Conservation (phyloP, 2,888 invertebrate genomes). For the Arge pagana region DNA sequence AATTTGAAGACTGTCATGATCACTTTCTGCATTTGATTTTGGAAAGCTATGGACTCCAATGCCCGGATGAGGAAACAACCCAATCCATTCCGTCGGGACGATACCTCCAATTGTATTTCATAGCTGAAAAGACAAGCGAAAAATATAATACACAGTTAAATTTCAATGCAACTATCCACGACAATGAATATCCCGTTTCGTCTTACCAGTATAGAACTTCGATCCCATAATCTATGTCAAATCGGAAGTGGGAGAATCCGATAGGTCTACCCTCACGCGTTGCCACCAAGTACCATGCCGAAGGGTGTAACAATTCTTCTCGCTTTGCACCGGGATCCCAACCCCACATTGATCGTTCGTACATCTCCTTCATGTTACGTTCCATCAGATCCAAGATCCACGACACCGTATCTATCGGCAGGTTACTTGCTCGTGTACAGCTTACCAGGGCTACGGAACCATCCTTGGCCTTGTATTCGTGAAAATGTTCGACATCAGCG, state of each 20-base stretch:
- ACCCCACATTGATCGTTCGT: slow-evolving; percentile 64
- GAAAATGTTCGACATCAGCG: slow-evolving; percentile 65
- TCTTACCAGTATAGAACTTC: slow-evolving; percentile 74
- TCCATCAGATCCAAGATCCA: slow-evolving; percentile 79
- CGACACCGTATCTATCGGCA: slow-evolving; percentile 64
- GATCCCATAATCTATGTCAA: slow-evolving; percentile 71
- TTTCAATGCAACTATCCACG: background rate
- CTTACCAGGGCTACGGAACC: slow-evolving; percentile 66
- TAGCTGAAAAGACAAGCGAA: slow-evolving; percentile 65
- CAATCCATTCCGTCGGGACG: slow-evolving; percentile 75
- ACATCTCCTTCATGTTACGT: slow-evolving; percentile 79
- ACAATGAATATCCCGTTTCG: background rate
- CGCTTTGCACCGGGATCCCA: slow-evolving; percentile 71
- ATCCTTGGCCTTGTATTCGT: slow-evolving; percentile 64
- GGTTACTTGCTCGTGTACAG: slow-evolving; percentile 64
- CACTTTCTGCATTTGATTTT: slow-evolving; percentile 78
- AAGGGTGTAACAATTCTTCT: slow-evolving; percentile 67
- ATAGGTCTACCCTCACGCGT: slow-evolving; percentile 59
- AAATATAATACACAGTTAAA: slow-evolving; percentile 20
- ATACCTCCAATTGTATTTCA: slow-evolving; percentile 81
- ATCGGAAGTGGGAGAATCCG: slow-evolving; percentile 77
- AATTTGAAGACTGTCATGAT: slow-evolving; percentile 82
- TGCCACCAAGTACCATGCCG: slow-evolving; percentile 69
- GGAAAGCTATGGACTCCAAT: slow-evolving; percentile 75
- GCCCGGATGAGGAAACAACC: slow-evolving; percentile 82